phyloP scores from a whole-genome alignment of 92 coral and sea anemone species.

The Porites evermanni region DNA sequence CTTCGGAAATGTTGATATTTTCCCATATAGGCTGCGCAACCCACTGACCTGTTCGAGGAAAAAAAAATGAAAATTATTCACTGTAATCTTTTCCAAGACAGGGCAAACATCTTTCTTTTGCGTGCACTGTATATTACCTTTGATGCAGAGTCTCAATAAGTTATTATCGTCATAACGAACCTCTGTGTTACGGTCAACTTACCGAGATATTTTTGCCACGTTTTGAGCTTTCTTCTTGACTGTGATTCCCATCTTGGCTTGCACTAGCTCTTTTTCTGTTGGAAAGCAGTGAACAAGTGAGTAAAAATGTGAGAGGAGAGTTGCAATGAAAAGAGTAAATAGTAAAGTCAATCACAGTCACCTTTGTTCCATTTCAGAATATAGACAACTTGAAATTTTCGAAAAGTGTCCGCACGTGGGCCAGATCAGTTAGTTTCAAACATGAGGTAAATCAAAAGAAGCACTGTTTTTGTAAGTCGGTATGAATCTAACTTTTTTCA shows the following conservation, averaged over 20 bases:
- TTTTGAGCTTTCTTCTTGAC: background rate
- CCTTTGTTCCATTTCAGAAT: constrained; percentile 8
- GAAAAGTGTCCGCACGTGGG: background rate
- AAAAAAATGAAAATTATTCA: background rate
- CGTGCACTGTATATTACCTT: background rate
- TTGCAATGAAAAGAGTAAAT: background rate
- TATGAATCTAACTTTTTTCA: background rate
- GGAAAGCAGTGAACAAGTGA: background rate
- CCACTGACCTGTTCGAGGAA: constrained; percentile 16
- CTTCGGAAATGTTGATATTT: constrained; percentile 21
- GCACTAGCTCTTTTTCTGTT: constrained; percentile 15
- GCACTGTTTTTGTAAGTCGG: background rate
- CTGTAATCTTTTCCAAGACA: too few species aligned
- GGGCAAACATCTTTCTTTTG: too few species aligned
- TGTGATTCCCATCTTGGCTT: background rate
- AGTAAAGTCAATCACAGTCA: background rate
- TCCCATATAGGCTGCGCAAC: constrained; percentile 41
- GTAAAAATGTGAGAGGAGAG: background rate
- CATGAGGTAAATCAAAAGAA: background rate
- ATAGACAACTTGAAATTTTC: background rate
- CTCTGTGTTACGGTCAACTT: background rate
- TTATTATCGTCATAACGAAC: background rate
- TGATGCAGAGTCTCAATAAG: background rate
- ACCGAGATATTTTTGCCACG: background rate
- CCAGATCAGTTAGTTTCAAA: constrained; percentile 4